Evolutionary conservation across 2,797 vertebrate species (phyloP).

Genomic region (Zalophus californianus): DNA sequence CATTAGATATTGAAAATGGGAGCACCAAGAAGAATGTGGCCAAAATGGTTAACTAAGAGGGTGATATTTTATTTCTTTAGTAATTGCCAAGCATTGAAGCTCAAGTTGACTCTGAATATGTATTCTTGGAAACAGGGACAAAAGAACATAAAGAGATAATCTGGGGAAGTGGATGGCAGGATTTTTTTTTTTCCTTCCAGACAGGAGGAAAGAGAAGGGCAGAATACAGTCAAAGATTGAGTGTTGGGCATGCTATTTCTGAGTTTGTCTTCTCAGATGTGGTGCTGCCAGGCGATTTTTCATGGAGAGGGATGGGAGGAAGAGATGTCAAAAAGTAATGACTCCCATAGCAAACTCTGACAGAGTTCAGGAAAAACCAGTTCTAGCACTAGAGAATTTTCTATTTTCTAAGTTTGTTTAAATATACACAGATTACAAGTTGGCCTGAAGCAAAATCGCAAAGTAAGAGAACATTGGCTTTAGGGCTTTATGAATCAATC

Average conservation of each 20-base stretch:
- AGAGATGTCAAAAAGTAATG: slow-evolving; percentile 24
- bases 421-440: slow-evolving; percentile 71
- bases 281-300: not conserved
- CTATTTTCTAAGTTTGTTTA: slow-evolving; percentile 67
- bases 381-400: slow-evolving; percentile 16
- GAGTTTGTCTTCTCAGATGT: slow-evolving; percentile 12
- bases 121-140: slow-evolving; percentile 82
- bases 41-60: slow-evolving; percentile 81
- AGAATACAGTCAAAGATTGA: not conserved
- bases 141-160: slow-evolving; percentile 83
- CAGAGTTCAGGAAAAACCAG: slow-evolving; percentile 22
- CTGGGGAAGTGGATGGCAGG: slow-evolving; percentile 70
- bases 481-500: slow-evolving; percentile 55
- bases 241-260: not conserved
- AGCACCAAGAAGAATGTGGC: slow-evolving; percentile 76
- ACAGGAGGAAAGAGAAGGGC: slow-evolving; percentile 60
- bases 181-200: not conserved
- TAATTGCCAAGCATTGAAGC: slow-evolving; percentile 80
- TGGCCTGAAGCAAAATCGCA: slow-evolving; percentile 65
- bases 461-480: slow-evolving; percentile 57
- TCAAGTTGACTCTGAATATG: slow-evolving; percentile 82
- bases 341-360: slow-evolving; percentile 17
- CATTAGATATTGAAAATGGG: slow-evolving; percentile 82
- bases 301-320: not conserved
- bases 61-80: slow-evolving; percentile 84